These are phyloP conservation scores for Aphelenchoides avenae DNA, from an alignment of 1,140 invertebrate species.

Conservation along the genomic window DNA sequence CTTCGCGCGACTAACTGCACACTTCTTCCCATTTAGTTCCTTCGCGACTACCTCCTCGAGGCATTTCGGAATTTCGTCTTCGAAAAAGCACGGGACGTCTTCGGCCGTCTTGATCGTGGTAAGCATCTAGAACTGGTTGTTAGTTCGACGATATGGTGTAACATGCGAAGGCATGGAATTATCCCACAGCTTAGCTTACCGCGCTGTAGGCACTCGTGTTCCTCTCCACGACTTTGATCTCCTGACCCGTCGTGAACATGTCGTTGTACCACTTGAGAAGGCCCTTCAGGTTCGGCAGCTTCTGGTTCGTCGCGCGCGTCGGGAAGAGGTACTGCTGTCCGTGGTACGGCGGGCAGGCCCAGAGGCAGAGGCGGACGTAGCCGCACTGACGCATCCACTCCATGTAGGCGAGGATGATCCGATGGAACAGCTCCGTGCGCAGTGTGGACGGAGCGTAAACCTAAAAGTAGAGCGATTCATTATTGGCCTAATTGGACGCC, in stretches of 20 bases:
- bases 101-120: conserved; percentile 68
- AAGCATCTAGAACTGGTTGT: not conserved
- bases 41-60: conserved; percentile 97
- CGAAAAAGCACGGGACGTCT: conserved; percentile 93
- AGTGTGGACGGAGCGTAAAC: conserved; percentile 95
- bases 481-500: too few relatives aligned
- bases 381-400: conserved; percentile 96
- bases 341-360: conserved; percentile 98
- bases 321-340: conserved; percentile 99
- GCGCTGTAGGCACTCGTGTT: too few relatives aligned
- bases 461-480: too few relatives aligned
- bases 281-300: conserved; percentile 97
- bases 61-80: conserved; percentile 99
- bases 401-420: conserved; percentile 94
- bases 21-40: conserved; percentile 80
- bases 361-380: conserved; percentile 98
- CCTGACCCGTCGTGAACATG: conserved; percentile 73
- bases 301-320: conserved; percentile 96
- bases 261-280: conserved; percentile 99
- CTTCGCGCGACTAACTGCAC: too few relatives aligned
- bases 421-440: conserved; percentile 94
- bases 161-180: too few relatives aligned
- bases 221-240: conserved; percentile 99
- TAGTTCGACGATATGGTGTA: too few relatives aligned
- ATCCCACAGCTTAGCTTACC: too few relatives aligned